These are phyloP conservation scores for Suricata suricatta DNA, from an alignment of 2,113 vertebrate species.

Conservation along the genomic window DNA sequence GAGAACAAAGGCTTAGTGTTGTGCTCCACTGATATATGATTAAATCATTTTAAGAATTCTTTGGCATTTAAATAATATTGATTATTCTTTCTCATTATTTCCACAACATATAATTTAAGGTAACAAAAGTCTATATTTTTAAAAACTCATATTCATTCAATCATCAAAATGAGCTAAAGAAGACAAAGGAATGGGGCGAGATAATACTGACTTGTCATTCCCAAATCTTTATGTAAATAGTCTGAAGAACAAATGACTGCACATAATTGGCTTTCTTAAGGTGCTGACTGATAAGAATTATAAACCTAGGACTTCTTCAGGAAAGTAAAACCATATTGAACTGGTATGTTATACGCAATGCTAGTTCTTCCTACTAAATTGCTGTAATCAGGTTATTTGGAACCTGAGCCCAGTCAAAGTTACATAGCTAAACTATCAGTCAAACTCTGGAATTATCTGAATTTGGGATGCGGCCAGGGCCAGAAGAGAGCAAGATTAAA, in stretches of 20 bases:
- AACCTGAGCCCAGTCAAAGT: background rate
- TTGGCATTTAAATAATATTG: background rate
- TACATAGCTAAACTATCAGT: background rate
- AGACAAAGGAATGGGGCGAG: background rate
- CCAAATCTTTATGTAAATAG: background rate
- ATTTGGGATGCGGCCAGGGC: background rate
- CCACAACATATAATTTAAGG: conserved; percentile 45
- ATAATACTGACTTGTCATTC: background rate
- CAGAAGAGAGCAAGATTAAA: background rate
- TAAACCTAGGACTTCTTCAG: background rate
- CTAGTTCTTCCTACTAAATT: background rate
- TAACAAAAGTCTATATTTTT: conserved; percentile 51
- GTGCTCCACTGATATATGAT: background rate
- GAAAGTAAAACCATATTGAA: background rate
- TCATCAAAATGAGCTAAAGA: background rate
- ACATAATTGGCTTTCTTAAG: background rate
- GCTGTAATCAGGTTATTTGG: background rate
- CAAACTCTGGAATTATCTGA: background rate
- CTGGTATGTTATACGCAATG: background rate
- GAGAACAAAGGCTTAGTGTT: background rate
- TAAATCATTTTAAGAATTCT: background rate
- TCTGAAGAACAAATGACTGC: background rate
- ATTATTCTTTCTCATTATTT: conserved; percentile 41
- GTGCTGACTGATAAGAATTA: background rate
- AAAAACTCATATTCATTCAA: background rate